Evolutionary conservation across 2,113 vertebrate species (phyloP), one percentile per base, ranked within the genome.

Genomic region (Ctenomys sociabilis): DNA sequence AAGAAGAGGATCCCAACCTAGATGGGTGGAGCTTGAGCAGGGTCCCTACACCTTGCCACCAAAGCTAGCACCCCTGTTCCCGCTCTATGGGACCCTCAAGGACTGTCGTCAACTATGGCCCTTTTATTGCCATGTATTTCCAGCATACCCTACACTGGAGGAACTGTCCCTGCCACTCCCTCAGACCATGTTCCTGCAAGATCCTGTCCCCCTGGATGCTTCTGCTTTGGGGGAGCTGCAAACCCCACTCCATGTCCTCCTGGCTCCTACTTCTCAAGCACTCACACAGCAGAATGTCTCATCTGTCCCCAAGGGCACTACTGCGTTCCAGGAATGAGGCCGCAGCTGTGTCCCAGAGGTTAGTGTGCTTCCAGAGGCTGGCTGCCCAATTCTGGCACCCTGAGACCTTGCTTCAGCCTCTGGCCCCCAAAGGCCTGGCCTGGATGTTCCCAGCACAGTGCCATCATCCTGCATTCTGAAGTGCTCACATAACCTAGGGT

Each of bases 331-430:
- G 98, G 98, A 3, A 97, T 98, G 94, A 85, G 93, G 32, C 98
- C 98, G 22, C 97, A 92, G 83, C 98, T 98, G 0, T 99, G 99
- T 95, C 99, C 99, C 11, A 97, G 95, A 98, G 99, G 99, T 99
- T 95, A 98, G 99, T 97, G 16, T 32, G 8, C 61, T 8, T 4
- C 0, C 24, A 83, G 3, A 16, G 0, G 0, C 72, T 1, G 11
- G 0, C 11, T 70, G 6, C 11, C 11, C 30, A 7, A 24, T 61
- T 43, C 28, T 40, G 64, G 78, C 1, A 13, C n/a, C 45, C 28
- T n/a, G 54, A 59, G 54, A 3, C 32, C 19, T 92, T 61, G 37
- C 16, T 68, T 40, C 57, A 66, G 37, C 30, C 19, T 87, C 59
- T 16, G 7, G 12, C 1, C 37, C 43, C 59, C 4, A 12, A 70